These are phyloP conservation scores for Parazoanthus swiftii DNA, from an alignment of 92 coral and sea anemone species.

Conservation along the genomic window DNA sequence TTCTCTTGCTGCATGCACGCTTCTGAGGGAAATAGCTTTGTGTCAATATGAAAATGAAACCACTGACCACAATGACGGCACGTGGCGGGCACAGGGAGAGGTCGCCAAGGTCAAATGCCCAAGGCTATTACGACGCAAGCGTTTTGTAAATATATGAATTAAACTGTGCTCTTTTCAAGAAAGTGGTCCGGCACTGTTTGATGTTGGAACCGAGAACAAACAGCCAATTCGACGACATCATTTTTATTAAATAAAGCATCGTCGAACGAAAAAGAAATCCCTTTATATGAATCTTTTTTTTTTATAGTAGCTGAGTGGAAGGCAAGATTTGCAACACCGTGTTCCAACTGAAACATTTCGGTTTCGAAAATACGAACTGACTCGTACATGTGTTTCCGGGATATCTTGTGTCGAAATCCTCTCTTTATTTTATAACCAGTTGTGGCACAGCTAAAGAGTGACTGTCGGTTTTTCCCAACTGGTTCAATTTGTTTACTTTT, in stretches of 20 bases:
- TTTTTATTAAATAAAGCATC: too few species aligned
- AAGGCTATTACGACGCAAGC: constrained; percentile 12
- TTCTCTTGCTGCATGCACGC: constrained; percentile 13
- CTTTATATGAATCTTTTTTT: too few species aligned
- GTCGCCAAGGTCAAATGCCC: constrained; percentile 28
- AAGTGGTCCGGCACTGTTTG: not conserved
- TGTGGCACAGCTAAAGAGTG: too few species aligned
- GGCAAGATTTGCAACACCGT: not conserved
- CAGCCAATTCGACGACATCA: not conserved
- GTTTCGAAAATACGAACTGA: not conserved
- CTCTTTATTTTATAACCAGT: too few species aligned
- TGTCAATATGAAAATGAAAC: constrained; percentile 21
- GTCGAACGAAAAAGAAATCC: too few species aligned
- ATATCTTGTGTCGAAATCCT: too few species aligned
- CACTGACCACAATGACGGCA: constrained; percentile 24
- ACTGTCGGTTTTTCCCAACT: too few species aligned
- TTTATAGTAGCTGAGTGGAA: not conserved
- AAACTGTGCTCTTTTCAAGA: not conserved
- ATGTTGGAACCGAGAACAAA: not conserved
- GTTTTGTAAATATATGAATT: not conserved
- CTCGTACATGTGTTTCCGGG: not conserved
- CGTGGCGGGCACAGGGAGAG: constrained; percentile 27
- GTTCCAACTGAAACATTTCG: not conserved
- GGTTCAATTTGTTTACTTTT: too few species aligned
- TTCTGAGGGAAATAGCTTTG: constrained; percentile 23